Conservation (phyloP, 2,113 vertebrate genomes). For the Bolborhynchus lineola region DNA sequence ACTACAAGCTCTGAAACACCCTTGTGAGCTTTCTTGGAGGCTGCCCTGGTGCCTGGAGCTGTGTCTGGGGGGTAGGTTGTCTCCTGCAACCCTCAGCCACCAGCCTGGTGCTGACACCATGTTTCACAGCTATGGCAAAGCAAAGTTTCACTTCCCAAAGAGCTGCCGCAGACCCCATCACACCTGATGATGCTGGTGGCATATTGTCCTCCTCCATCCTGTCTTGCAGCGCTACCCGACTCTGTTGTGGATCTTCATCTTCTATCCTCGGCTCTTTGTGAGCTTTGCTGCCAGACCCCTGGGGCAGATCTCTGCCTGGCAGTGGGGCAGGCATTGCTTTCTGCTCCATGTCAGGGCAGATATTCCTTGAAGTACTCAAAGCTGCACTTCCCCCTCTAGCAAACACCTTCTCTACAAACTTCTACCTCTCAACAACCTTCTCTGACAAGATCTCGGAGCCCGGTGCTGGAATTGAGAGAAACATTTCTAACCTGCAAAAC, state of each 20-base stretch:
- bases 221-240: background rate
- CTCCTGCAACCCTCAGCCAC: background rate
- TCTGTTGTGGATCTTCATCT: background rate
- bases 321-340: background rate
- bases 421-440: too few species aligned
- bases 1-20: background rate
- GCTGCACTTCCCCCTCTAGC: background rate
- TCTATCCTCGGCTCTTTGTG: background rate
- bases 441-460: too few species aligned
- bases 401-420: background rate
- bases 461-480: background rate
- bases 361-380: background rate
- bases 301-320: background rate
- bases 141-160: background rate
- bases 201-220: background rate
- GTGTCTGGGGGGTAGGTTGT: background rate
- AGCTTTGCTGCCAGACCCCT: fast-evolving
- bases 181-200: background rate
- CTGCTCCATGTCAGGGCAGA: background rate
- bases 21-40: background rate
- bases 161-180: fast-evolving
- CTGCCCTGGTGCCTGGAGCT: background rate
- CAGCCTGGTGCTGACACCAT: background rate
- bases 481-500: background rate
- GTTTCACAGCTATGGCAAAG: background rate